These are phyloP conservation scores for Kryptolebias ocellatus DNA, from an alignment of 2,797 vertebrate species.

Conservation along the genomic window DNA sequence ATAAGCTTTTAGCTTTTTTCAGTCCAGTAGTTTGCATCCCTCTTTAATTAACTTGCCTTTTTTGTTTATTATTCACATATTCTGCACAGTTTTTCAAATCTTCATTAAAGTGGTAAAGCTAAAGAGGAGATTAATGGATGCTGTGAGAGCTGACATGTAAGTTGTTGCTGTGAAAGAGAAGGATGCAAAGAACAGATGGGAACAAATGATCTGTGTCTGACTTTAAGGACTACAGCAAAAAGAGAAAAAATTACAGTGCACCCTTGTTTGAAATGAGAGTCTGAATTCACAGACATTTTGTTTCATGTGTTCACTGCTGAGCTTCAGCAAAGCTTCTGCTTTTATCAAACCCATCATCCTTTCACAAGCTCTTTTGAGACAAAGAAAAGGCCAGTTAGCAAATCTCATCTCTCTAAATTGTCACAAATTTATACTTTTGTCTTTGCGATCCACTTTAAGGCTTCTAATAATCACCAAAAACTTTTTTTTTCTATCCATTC, in stretches of 20 bases:
- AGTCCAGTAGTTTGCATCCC: no score
- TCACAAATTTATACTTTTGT: constrained; percentile 63
- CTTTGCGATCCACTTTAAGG: constrained; percentile 52
- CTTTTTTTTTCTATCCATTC: constrained; percentile 51
- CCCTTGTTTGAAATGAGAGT: neutral
- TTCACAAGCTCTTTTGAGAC: constrained; percentile 51
- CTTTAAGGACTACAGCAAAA: neutral
- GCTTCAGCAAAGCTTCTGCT: constrained; percentile 42
- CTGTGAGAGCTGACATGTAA: neutral
- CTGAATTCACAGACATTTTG: constrained; percentile 38
- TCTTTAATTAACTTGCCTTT: no score
- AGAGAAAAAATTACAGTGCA: constrained; percentile 11
- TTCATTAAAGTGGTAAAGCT: no score
- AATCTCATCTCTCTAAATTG: constrained; percentile 54
- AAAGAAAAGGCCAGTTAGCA: constrained; percentile 51
- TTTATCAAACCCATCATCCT: constrained; percentile 61
- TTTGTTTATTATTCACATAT: neutral
- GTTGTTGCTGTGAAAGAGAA: neutral
- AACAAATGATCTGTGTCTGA: neutral
- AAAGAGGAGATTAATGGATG: neutral
- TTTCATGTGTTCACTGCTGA: constrained; percentile 28
- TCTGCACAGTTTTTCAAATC: neutral
- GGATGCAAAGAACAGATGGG: neutral
- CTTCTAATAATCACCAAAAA: constrained; percentile 37
- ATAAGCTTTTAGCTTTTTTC: no score